Evolutionary conservation across 2,113 vertebrate genomes (phyloP), one percentile per base, ranked within the genome.

Genomic region (Xenopus laevis): DNA sequence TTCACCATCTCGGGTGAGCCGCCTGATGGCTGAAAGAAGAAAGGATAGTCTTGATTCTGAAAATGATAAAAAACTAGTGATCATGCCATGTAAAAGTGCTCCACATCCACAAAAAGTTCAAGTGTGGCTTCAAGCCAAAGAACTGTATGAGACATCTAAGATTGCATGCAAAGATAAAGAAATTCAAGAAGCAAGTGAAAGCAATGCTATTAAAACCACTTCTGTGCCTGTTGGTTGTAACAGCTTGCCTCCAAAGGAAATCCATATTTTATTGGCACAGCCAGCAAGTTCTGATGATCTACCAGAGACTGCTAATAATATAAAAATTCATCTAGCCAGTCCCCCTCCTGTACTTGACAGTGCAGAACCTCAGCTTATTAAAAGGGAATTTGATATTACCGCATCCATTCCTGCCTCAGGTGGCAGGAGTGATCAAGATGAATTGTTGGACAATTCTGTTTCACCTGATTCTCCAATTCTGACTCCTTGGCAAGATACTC

Each of bases 21-120:
- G 88, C 79, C 60, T 74, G 27, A 7, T 81, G 72, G 79, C 81
- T 72, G 83, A 60, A 77, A 86, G 85, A 86, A 84, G 78, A 47
- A 82, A 84, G 78, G 77, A 20, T 47, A 84, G 79, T 78, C 81
- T 73, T 13, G 91, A 90, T 81, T 86, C 85, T 76, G 75, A 82
- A 30, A 84, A 89, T 78, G 92, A 94, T 88, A 95, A 94, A 86
- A 97, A 95, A 83, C 91, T 98, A 30, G 82, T 96, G 68, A 92
- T 99, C 63, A 88, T 98, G 85, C 98, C 98, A 82, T 99, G 98
- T 85, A 97, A 91, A 80, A 95, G 87, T 84, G 93, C 98, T 44
- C 98, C 98, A 47, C 95, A 90, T 85, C 86, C 90, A 68, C 92
- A 96, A 69, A 89, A 91, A 30, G 94, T 98, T 83, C 93, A 95